These are phyloP conservation scores for Helarctos malayanus DNA, from an alignment of 2,797 vertebrate genomes.

Conservation along the genomic window DNA sequence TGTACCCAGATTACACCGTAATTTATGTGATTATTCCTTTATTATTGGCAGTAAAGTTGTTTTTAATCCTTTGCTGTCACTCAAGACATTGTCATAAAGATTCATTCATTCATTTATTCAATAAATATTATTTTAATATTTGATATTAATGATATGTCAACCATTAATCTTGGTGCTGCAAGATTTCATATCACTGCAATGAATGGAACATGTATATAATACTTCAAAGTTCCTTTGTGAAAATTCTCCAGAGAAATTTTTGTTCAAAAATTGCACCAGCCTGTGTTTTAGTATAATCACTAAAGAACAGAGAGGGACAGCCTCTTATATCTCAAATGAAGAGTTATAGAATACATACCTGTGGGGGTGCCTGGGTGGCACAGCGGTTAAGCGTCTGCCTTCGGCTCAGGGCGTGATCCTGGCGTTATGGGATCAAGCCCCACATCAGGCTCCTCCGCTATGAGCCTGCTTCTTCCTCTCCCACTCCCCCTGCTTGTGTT, in stretches of 20 bases:
- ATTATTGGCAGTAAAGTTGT: background rate
- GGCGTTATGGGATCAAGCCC: too few species aligned
- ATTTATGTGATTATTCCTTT: slow-evolving; percentile 32
- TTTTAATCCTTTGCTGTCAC: background rate
- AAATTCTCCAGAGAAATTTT: slow-evolving; percentile 49
- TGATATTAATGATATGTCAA: background rate
- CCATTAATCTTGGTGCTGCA: background rate
- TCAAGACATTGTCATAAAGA: background rate
- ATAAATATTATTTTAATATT: background rate
- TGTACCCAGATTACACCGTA: background rate
- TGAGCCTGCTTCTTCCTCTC: too few species aligned
- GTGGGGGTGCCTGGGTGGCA: too few species aligned
- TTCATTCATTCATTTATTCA: background rate
- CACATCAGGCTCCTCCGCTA: too few species aligned
- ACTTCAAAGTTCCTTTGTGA: slow-evolving; percentile 13
- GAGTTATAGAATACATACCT: background rate
- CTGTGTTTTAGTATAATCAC: background rate
- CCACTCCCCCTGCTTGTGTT: too few species aligned
- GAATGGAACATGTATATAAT: background rate
- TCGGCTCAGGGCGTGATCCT: too few species aligned
- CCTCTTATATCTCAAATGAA: background rate
- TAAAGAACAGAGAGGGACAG: background rate
- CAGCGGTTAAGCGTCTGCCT: too few species aligned
- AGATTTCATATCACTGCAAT: background rate
- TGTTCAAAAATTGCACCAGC: background rate